phyloP scores from a whole-genome alignment of 2,797 vertebrate species.

The Hyperoplus lanceolatus region DNA sequence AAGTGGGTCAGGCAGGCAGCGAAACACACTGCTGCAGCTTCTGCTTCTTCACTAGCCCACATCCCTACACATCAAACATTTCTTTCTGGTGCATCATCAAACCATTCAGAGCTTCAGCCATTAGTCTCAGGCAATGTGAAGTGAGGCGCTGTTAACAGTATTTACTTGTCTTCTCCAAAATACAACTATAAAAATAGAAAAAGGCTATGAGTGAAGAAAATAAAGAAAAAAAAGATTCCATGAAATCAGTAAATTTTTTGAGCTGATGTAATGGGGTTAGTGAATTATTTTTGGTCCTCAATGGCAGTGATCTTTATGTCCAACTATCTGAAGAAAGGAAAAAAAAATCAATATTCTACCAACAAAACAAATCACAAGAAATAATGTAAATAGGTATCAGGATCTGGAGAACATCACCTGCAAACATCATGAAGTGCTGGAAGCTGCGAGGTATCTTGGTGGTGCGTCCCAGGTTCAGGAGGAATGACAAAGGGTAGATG shows the following conservation, averaged over 20 bases:
- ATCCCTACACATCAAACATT: constrained; percentile 61
- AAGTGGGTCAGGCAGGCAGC: constrained; percentile 76
- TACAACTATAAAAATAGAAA: constrained; percentile 42
- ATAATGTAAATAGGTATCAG: no score
- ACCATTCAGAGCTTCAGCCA: constrained; percentile 26
- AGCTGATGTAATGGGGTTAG: constrained; percentile 1
- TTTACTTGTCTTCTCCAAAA: constrained; percentile 32
- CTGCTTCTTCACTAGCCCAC: constrained; percentile 25
- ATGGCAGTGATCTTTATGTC: constrained; percentile 18
- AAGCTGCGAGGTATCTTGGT: constrained; percentile 86
- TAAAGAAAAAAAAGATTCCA: constrained; percentile 5
- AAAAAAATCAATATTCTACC: neutral
- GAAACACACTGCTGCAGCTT: constrained; percentile 62
- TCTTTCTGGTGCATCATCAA: constrained; percentile 54
- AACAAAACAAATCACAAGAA: no score
- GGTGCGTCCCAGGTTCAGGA: constrained; percentile 88
- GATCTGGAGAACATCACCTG: constrained; percentile 80
- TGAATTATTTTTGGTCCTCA: constrained; percentile 37
- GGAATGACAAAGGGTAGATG: constrained; percentile 89
- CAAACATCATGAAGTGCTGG: constrained; percentile 92
- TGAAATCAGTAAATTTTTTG: constrained; percentile 9
- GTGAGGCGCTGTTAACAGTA: constrained; percentile 18
- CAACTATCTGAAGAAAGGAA: neutral
- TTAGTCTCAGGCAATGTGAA: constrained; percentile 25
- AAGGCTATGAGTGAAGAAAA: neutral